phyloP scores from a whole-genome alignment of 1,140 invertebrate genomes.

The Orchesella cincta region DNA sequence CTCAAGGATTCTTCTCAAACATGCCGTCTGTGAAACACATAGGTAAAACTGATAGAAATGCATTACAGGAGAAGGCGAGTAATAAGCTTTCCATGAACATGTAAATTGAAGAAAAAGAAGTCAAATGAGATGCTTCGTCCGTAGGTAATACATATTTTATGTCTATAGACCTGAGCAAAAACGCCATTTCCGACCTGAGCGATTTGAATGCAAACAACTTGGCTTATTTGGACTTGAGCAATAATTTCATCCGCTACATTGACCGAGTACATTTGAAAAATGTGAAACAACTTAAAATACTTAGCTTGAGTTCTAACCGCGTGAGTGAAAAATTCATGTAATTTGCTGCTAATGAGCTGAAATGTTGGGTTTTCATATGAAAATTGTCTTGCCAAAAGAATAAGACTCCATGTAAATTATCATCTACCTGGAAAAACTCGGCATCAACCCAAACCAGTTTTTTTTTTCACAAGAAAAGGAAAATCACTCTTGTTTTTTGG shows the following conservation, averaged over 20 bases:
- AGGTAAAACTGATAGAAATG: background rate
- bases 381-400: too few species aligned
- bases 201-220: conserved; percentile 32
- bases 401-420: background rate
- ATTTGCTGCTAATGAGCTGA: too few species aligned
- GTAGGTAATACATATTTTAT: background rate
- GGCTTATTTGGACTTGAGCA: conserved; percentile 32
- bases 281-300: conserved; percentile 34
- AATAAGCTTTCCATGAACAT: too few species aligned
- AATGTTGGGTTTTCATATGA: too few species aligned
- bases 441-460: too few species aligned
- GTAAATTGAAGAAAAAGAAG: background rate
- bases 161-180: conserved; percentile 39
- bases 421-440: background rate
- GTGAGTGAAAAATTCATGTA: too few species aligned
- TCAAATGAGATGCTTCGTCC: background rate
- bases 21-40: conserved; percentile 7
- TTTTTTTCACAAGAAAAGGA: background rate
- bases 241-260: conserved; percentile 34
- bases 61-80: too few species aligned
- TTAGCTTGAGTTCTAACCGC: too few species aligned
- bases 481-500: background rate
- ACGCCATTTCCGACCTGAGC: conserved; percentile 32
- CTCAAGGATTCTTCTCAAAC: conserved; percentile 35
- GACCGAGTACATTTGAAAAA: conserved; percentile 27